Conservation (phyloP, 2,888 invertebrate species). For the Orchesellides sinensis region DNA sequence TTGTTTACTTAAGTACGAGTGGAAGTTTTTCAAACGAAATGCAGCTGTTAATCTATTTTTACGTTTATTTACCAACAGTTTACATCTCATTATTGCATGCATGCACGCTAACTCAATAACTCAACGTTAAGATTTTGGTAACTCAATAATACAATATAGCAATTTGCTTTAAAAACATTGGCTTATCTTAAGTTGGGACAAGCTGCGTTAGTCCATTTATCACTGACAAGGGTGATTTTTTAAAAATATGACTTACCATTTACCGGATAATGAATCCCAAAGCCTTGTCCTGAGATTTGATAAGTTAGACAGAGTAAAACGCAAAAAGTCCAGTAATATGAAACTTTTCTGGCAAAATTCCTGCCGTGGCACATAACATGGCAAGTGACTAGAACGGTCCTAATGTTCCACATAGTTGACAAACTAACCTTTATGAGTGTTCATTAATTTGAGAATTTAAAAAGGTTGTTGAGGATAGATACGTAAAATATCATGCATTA, state of each 20-base stretch:
- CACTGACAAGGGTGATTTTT: too few species aligned
- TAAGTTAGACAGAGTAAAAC: conserved; percentile 36
- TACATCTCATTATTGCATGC: too few species aligned
- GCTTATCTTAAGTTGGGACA: too few species aligned
- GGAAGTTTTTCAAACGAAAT: too few species aligned
- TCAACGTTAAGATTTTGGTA: too few species aligned
- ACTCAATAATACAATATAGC: too few species aligned
- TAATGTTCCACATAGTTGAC: conserved; percentile 48
- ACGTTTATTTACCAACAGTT: too few species aligned
- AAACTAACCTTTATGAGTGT: conserved; percentile 11
- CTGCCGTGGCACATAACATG: conserved; percentile 56
- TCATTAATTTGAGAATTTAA: conserved; percentile 15
- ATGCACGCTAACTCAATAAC: too few species aligned
- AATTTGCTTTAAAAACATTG: too few species aligned
- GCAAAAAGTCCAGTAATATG: conserved; percentile 26
- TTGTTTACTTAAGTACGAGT: too few species aligned
- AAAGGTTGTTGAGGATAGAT: background rate
- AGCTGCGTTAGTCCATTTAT: too few species aligned
- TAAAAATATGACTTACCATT: conserved; percentile 34
- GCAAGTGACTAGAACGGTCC: conserved; percentile 54
- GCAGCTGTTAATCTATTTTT: too few species aligned
- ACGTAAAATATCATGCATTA: conserved; percentile 5
- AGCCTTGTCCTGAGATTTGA: conserved; percentile 58
- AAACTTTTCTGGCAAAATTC: conserved; percentile 53
- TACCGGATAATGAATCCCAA: conserved; percentile 40